Conservation (phyloP, 2,113 vertebrate genomes). For the Sakesphorus luctuosus region DNA sequence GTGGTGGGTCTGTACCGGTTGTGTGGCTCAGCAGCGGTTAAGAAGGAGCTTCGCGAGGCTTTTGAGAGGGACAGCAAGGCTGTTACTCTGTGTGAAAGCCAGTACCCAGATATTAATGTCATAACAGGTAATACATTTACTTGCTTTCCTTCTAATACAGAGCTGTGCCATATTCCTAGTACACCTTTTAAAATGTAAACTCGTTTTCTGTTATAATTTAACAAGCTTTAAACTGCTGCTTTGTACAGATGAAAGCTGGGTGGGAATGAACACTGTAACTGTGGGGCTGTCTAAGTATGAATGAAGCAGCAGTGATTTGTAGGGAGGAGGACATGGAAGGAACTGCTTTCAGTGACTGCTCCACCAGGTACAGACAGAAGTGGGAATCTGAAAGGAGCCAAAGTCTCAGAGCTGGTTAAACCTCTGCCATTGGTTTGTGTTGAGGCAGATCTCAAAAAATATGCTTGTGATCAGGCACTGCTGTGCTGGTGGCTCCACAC, state of each 20-base stretch:
- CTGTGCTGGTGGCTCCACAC: background rate
- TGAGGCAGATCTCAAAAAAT: background rate
- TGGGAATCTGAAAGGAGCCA: background rate
- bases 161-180: rapidly evolving
- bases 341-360: background rate
- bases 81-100: slow-evolving; percentile 88
- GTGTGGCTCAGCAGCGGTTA: slow-evolving; percentile 94
- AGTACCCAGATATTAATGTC: slow-evolving; percentile 96
- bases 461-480: background rate
- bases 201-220: background rate
- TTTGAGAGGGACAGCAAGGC: slow-evolving; percentile 92
- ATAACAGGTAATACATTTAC: slow-evolving; percentile 90
- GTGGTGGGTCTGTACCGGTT: slow-evolving; percentile 97
- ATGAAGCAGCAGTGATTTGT: background rate
- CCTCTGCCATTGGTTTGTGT: background rate
- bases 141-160: background rate
- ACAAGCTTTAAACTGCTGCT: background rate
- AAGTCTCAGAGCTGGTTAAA: background rate
- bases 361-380: background rate
- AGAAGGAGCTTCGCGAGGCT: slow-evolving; percentile 96
- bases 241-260: background rate
- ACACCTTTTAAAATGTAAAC: background rate
- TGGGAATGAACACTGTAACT: background rate
- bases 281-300: too few species aligned
- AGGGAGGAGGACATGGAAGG: background rate